Percentiles rank a stretch among this genome's conserved stretches.
Evolutionary conservation across 2,797 vertebrate species (phyloP).

Genomic region (Hypotaenidia okinawae): DNA sequence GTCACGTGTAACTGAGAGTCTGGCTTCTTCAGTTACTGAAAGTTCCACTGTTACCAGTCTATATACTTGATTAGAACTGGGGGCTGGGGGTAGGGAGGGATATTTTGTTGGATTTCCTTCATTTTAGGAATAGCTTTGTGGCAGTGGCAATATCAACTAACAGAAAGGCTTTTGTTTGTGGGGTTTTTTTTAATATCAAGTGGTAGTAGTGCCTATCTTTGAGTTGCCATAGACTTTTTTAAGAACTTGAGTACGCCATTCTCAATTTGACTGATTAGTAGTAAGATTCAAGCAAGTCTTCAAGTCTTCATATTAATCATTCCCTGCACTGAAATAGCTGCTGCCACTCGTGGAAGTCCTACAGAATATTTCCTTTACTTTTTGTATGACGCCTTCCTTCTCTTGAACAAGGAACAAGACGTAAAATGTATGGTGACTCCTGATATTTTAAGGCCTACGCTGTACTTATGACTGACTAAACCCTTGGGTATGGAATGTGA

Average conservation of each 20-base stretch:
- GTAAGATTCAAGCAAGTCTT: not conserved
- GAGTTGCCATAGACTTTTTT: not conserved
- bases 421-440: not conserved
- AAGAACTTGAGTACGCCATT: not conserved
- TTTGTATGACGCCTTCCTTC: not conserved
- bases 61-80: not conserved
- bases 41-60: not conserved
- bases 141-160: not conserved
- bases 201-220: not conserved
- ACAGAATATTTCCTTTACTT: not conserved
- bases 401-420: not conserved
- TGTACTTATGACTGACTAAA: not conserved
- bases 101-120: not conserved
- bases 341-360: not conserved
- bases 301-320: not conserved
- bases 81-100: rapidly evolving
- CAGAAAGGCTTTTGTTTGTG: not conserved
- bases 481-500: not conserved
- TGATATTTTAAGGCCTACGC: not conserved
- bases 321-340: not conserved
- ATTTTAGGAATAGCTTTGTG: not conserved
- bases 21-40: not conserved
- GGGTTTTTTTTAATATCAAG: not conserved
- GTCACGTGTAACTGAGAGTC: not conserved
- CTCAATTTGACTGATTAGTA: not conserved